Evolutionary conservation across 2,888 invertebrate species (phyloP).

Genomic region (Drosophila neotestacea): DNA sequence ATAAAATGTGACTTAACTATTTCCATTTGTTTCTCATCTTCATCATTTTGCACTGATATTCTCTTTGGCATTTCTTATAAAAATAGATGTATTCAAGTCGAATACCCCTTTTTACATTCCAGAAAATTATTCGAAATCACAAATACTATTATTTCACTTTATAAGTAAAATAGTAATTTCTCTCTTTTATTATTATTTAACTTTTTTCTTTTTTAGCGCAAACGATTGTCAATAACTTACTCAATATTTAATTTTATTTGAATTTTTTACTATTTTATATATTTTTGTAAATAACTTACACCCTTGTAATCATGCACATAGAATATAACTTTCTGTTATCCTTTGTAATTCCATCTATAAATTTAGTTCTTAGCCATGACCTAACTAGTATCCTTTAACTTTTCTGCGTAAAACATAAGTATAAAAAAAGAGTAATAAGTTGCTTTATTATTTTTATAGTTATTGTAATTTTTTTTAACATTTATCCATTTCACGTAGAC

Average conservation of each 20-base stretch:
- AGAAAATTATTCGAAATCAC: constrained; percentile 59
- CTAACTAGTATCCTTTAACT: constrained; percentile 29
- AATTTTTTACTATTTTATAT: background rate
- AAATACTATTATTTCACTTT: constrained; percentile 56
- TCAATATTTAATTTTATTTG: constrained; percentile 19
- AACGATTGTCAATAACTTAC: constrained; percentile 70
- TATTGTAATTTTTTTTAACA: background rate
- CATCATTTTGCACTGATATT: constrained; percentile 16
- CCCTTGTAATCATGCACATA: background rate
- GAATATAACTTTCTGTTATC: constrained; percentile 9
- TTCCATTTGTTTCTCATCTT: constrained; percentile 8
- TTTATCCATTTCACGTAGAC: constrained; percentile 12
- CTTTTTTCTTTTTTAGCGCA: constrained; percentile 41
- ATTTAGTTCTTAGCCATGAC: constrained; percentile 29
- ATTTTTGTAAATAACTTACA: background rate
- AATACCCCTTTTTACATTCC: constrained; percentile 6
- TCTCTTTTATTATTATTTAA: constrained; percentile 2
- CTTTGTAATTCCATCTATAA: background rate
- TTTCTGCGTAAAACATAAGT: background rate
- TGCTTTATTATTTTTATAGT: background rate
- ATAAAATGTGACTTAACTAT: constrained; percentile 11
- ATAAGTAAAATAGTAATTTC: constrained; percentile 49
- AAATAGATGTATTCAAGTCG: constrained; percentile 29
- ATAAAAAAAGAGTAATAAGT: background rate
- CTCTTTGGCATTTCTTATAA: constrained; percentile 18